Evolutionary conservation across 2,888 invertebrate species (phyloP).

Genomic region (Yponomeuta cagnagella): DNA sequence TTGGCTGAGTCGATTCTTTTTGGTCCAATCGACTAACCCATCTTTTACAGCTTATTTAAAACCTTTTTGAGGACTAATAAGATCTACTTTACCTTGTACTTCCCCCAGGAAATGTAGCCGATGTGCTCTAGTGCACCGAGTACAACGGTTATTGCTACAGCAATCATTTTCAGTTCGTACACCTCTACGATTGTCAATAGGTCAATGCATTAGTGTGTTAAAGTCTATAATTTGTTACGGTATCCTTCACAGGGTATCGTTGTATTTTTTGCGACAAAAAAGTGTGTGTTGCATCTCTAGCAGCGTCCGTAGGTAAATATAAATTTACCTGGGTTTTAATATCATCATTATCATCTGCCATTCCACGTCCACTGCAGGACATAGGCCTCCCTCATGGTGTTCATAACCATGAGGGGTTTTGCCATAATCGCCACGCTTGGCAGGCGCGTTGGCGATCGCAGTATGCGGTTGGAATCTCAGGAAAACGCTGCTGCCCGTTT

Average conservation of each 20-base stretch:
- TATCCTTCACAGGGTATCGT: background rate
- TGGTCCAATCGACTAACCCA: background rate
- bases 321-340: too few relatives aligned
- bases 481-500: too few relatives aligned
- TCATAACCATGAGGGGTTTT: too few relatives aligned
- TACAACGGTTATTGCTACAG: background rate
- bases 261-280: background rate
- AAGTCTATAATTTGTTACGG: background rate
- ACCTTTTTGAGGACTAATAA: background rate
- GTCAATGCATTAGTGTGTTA: background rate
- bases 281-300: too few relatives aligned
- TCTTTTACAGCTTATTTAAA: background rate
- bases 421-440: too few relatives aligned
- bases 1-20: background rate
- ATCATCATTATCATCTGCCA: too few relatives aligned
- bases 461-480: too few relatives aligned
- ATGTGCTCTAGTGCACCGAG: background rate
- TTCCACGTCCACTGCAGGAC: too few relatives aligned
- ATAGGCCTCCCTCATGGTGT: too few relatives aligned
- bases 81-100: background rate
- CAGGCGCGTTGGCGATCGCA: too few relatives aligned
- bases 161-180: background rate
- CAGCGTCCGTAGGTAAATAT: too few relatives aligned
- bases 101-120: background rate
- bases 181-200: background rate